phyloP scores from a whole-genome alignment of 2,888 invertebrate genomes.

The Steromphala cineraria region DNA sequence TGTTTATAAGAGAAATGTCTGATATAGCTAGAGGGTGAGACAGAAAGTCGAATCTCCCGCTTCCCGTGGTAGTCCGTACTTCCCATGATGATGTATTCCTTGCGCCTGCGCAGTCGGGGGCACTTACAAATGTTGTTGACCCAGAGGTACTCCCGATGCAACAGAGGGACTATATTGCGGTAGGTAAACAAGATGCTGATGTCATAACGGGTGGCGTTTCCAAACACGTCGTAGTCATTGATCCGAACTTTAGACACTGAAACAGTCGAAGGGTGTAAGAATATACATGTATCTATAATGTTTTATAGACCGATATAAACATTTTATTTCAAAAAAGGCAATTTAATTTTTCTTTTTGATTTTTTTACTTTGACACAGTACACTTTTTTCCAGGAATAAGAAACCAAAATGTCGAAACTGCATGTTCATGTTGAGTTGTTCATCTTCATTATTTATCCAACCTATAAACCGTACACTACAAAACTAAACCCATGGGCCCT shows the following conservation, averaged over 20 bases:
- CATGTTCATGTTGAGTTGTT: too few relatives aligned
- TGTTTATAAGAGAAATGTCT: slow-evolving; percentile 23
- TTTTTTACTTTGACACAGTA: too few relatives aligned
- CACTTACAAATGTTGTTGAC: slow-evolving; percentile 38
- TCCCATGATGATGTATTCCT: slow-evolving; percentile 40
- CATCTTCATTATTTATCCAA: too few relatives aligned
- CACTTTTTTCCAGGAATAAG: too few relatives aligned
- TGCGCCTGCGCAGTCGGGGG: slow-evolving; percentile 27
- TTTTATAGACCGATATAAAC: too few relatives aligned
- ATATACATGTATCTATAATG: too few relatives aligned
- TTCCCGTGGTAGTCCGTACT: slow-evolving; percentile 21
- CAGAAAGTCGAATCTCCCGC: slow-evolving; percentile 30
- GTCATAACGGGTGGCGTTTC: slow-evolving; percentile 39
- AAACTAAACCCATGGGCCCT: too few relatives aligned
- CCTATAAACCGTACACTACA: too few relatives aligned
- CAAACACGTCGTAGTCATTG: slow-evolving; percentile 16
- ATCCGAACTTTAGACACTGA: slow-evolving; percentile 34
- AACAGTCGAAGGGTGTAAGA: neutral
- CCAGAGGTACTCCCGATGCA: slow-evolving; percentile 38
- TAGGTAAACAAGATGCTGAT: slow-evolving; percentile 34
- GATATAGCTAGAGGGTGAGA: slow-evolving; percentile 25
- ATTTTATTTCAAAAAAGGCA: too few relatives aligned
- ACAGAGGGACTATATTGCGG: slow-evolving; percentile 28
- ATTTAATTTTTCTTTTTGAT: too few relatives aligned
- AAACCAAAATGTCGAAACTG: too few relatives aligned